phyloP scores from a whole-genome alignment of 2,113 vertebrate species.

The Triplophysa rosa region DNA sequence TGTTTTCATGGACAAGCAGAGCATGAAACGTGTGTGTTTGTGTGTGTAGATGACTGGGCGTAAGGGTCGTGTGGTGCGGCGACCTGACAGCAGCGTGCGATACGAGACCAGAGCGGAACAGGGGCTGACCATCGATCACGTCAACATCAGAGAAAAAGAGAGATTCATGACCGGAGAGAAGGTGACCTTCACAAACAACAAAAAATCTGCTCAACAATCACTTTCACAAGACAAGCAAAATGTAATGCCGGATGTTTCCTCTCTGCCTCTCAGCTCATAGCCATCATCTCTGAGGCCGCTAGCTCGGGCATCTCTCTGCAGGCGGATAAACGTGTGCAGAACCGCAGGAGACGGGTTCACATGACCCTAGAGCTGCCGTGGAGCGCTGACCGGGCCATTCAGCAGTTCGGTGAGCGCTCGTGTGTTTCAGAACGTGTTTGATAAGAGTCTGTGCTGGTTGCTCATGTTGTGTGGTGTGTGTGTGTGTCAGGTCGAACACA shows the following conservation, averaged over 20 bases:
- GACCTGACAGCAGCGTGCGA: conserved; percentile 77
- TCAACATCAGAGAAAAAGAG: conserved; percentile 96
- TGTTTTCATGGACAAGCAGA: background rate
- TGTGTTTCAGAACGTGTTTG: background rate
- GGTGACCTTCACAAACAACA: conserved; percentile 66
- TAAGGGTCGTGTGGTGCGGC: conserved; percentile 90
- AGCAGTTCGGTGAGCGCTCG: conserved; percentile 88
- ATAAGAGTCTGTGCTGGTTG: background rate
- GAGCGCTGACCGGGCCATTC: conserved; percentile 95
- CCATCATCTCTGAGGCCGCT: conserved; percentile 96
- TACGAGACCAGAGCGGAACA: conserved; percentile 95
- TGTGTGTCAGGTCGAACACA: conserved; percentile 86
- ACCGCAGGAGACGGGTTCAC: conserved; percentile 91
- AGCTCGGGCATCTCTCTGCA: conserved; percentile 98
- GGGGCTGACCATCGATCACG: conserved; percentile 91
- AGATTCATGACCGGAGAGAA: conserved; percentile 95
- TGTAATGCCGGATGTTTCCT: background rate
- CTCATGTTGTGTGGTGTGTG: conserved; percentile 10
- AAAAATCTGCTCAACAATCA: background rate
- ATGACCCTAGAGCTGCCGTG: conserved; percentile 97
- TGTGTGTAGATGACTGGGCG: conserved; percentile 90
- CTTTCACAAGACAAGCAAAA: background rate
- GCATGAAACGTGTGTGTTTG: too few species aligned
- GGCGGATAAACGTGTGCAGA: conserved; percentile 90
- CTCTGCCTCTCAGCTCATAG: conserved; percentile 79